Evolutionary conservation across 2,113 vertebrate genomes (phyloP), one percentile per base, ranked within the genome.

Genomic region (Thinocorus orbignyianus): DNA sequence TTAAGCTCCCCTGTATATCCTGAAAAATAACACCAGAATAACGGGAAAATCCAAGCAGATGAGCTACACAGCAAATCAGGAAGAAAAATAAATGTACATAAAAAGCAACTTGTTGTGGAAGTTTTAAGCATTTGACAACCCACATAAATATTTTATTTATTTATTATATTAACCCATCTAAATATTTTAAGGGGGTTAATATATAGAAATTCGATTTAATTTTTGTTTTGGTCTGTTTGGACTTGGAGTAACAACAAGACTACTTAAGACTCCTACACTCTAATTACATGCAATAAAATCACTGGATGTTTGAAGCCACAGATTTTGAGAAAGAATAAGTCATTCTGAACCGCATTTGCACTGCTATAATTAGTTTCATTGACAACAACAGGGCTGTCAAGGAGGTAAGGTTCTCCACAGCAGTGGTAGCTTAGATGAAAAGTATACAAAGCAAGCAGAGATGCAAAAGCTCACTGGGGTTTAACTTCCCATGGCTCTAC

Each of bases 11-110:
- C 69, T 52, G 57, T 77, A 82, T 49, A 79, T 62, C 44, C 65
- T 76, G 57, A 80, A 71, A 88, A 95, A 74, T 41, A 77, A 81
- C n/a, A 81, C 28, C 65, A 81, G 51, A 79, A 37, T 52, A 74
- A 71, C 4, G 10, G 52, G 28, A 11, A 92, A 86, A 61, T 11
- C 55, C 4, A 1, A 64, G 44, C 41, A 73, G 39, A 39, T 11
- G 31, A 49, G 39, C 26, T 52, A 48, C 30, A n/a, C 20, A 60
- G 61, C 13, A 48, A 90, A 90, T 46, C 5, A 61, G 44, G 49
- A 79, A 52, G 44, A 66, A 62, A 66, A 66, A 10, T 10, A 46
- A 44, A 72, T 41, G 35, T 33, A 74, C 19, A 13, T 23, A 11
- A 71, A 51, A 81, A 61, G 61, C 20, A 16, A 44, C 1, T 17